A percentile compares a stretch with the other conserved stretches of the same genome.
Conservation (phyloP, 2,888 invertebrate species). For the Cataglyphis altisquamis region DNA sequence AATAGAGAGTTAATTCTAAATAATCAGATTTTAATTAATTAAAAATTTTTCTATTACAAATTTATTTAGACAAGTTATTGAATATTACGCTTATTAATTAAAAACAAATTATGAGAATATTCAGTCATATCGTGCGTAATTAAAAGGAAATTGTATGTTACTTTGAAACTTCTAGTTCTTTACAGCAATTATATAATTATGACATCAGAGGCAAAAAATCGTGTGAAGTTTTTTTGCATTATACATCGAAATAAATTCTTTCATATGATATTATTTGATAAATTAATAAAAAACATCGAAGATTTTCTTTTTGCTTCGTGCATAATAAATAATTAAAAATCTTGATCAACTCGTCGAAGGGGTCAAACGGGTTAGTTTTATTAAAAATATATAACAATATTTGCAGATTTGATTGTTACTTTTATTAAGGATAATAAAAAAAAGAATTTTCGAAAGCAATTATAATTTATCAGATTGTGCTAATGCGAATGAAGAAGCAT, state of each 20-base stretch:
- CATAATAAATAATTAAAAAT: not conserved
- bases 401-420: not conserved
- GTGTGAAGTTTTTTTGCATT: not conserved
- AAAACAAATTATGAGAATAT: not conserved
- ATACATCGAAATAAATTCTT: not conserved
- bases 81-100: not conserved
- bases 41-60: not conserved
- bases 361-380: not conserved
- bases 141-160: not conserved
- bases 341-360: not conserved
- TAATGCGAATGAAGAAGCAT: not conserved
- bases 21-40: not conserved
- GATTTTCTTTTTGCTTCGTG: not conserved
- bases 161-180: not conserved
- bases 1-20: not conserved
- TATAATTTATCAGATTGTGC: not conserved
- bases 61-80: not conserved
- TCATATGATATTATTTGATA: not conserved
- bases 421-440: not conserved
- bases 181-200: not conserved
- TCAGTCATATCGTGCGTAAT: not conserved
- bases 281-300: not conserved
- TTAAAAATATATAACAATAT: not conserved
- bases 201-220: not conserved
- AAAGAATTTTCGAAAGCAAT: not conserved